Conservation (phyloP, 2,113 vertebrate genomes). For the Catharus bicknelli region DNA sequence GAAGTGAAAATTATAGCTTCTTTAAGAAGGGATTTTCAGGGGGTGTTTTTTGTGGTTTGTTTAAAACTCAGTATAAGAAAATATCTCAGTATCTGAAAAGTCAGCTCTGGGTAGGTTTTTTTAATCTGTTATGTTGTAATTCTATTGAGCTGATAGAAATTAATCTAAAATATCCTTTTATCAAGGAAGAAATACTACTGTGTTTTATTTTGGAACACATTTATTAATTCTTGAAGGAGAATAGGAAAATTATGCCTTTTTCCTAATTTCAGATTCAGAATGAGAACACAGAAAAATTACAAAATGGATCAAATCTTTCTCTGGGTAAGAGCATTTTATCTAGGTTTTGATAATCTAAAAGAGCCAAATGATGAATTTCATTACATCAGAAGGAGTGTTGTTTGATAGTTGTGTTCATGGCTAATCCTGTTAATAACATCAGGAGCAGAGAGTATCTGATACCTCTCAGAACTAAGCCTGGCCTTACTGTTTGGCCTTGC, state of each 20-base stretch:
- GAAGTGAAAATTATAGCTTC: not conserved
- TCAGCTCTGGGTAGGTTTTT: not conserved
- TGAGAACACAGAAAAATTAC: not conserved
- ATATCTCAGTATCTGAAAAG: not conserved
- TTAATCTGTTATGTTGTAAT: not conserved
- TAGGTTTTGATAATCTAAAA: not conserved
- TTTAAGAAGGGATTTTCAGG: not conserved
- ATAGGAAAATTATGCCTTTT: not conserved
- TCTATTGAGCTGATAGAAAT: not conserved
- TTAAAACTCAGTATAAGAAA: not conserved
- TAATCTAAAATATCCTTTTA: not conserved
- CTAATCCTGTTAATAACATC: not conserved
- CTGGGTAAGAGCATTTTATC: constrained; percentile 62
- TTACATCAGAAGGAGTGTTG: not conserved
- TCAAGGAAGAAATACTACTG: not conserved
- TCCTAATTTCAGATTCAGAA: constrained; percentile 65
- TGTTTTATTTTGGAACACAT: constrained; percentile 27
- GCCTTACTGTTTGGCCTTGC: not conserved
- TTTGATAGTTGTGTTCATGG: not conserved
- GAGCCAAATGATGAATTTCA: not conserved
- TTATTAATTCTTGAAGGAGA: constrained; percentile 1
- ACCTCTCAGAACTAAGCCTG: not conserved
- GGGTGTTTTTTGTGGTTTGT: not conserved
- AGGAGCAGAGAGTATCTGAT: not conserved
- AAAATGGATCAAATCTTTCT: constrained; percentile 9